Conservation (phyloP, 1,140 invertebrate species). For the Hyles vespertilio region DNA sequence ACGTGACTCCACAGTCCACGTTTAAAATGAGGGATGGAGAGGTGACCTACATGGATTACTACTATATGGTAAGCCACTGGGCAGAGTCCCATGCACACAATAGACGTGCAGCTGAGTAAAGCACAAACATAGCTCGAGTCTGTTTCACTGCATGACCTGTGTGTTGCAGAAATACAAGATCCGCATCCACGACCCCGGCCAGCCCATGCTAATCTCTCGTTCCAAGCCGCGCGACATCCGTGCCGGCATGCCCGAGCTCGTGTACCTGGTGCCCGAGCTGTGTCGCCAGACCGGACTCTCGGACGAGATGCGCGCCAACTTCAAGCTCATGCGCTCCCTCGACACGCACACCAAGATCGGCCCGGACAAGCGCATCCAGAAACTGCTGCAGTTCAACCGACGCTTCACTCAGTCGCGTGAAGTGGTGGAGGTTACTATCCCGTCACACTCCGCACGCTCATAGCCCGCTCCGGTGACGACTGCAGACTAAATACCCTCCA, state of each 20-base stretch:
- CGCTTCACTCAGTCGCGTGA: constrained; percentile 72
- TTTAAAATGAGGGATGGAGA: constrained; percentile 78
- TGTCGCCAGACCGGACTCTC: constrained; percentile 83
- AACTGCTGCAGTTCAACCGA: constrained; percentile 77
- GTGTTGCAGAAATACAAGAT: constrained; percentile 79
- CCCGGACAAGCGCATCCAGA: constrained; percentile 78
- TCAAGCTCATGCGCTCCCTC: constrained; percentile 80
- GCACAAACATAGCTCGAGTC: no score
- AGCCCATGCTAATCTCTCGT: constrained; percentile 80
- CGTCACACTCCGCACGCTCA: no score
- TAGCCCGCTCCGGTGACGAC: no score
- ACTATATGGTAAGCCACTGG: constrained; percentile 72
- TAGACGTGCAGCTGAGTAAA: no score
- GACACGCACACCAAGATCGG: constrained; percentile 79
- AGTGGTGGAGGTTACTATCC: constrained; percentile 68
- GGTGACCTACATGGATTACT: constrained; percentile 87
- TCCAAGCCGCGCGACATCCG: constrained; percentile 79
- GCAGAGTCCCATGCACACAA: no score
- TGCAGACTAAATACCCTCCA: background rate
- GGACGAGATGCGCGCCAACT: constrained; percentile 77
- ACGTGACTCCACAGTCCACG: constrained; percentile 77
- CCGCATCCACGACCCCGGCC: constrained; percentile 72
- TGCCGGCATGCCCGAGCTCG: constrained; percentile 76
- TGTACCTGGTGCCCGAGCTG: constrained; percentile 85
- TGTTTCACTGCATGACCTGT: background rate